These are phyloP conservation scores for Drosophila cardini DNA, from an alignment of 1,140 invertebrate species.

Conservation along the genomic window DNA sequence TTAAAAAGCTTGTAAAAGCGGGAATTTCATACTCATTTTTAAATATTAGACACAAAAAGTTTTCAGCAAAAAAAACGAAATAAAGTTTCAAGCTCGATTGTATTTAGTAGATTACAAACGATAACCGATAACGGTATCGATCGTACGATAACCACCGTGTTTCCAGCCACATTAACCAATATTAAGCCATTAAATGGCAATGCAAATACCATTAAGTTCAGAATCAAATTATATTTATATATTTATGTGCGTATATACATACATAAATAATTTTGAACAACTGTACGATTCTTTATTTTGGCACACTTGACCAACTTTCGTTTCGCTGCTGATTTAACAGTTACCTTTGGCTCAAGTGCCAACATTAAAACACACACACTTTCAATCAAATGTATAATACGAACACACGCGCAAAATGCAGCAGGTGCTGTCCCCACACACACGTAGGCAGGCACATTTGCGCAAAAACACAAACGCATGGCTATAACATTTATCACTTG, in stretches of 20 bases:
- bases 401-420: slow-evolving; percentile 53
- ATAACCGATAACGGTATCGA: too few species aligned
- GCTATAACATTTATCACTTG: slow-evolving; percentile 65
- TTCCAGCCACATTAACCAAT: too few species aligned
- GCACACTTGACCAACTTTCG: slow-evolving; percentile 78
- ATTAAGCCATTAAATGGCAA: too few species aligned
- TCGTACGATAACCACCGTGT: too few species aligned
- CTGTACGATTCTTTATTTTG: slow-evolving; percentile 68
- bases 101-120: too few species aligned
- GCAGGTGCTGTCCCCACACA: slow-evolving; percentile 66
- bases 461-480: slow-evolving; percentile 4
- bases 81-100: too few species aligned
- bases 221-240: background rate
- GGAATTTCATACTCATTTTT: too few species aligned
- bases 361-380: slow-evolving; percentile 18
- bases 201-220: background rate
- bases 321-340: slow-evolving; percentile 54
- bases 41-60: too few species aligned
- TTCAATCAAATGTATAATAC: background rate
- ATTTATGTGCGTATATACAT: slow-evolving; percentile 17
- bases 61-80: too few species aligned
- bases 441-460: background rate
- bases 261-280: slow-evolving; percentile 16
- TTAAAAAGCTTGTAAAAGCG: too few species aligned
- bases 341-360: slow-evolving; percentile 36